Evolutionary conservation across 2,113 vertebrate genomes (phyloP).

Genomic region (Salminus brasiliensis): DNA sequence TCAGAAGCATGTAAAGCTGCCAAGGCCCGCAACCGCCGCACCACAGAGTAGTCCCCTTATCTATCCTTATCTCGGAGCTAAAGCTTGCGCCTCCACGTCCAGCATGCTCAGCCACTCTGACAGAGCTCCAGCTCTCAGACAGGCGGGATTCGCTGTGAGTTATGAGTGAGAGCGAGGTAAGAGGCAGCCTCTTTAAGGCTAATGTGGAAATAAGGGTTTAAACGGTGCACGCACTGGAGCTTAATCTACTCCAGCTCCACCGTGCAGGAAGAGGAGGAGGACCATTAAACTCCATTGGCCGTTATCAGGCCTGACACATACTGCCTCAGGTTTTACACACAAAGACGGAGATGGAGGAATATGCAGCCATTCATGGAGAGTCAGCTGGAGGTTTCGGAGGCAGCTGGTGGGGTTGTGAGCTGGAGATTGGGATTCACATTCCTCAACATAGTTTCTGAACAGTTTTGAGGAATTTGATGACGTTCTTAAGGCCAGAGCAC

Average conservation of each 20-base stretch:
- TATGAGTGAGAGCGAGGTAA: constrained; percentile 6
- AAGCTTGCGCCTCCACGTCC: not conserved
- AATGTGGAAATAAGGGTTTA: constrained; percentile 39
- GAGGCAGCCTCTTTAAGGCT: constrained; percentile 18
- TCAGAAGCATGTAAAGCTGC: not conserved
- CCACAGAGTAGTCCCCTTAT: not conserved
- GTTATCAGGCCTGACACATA: constrained; percentile 15
- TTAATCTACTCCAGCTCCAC: constrained; percentile 19
- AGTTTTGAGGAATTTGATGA: too few relatives aligned
- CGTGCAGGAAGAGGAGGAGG: constrained; percentile 22
- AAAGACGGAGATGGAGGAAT: not conserved
- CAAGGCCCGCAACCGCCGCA: not conserved
- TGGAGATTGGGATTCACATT: too few relatives aligned
- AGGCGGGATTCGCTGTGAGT: constrained; percentile 8
- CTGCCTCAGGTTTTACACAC: not conserved
- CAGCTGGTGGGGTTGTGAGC: not conserved
- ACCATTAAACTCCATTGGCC: constrained; percentile 41
- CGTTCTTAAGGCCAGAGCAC: too few relatives aligned
- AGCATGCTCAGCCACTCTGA: not conserved
- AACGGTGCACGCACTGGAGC: constrained; percentile 27
- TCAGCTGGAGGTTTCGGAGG: not conserved
- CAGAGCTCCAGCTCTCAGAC: not conserved
- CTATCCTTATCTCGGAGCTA: not conserved
- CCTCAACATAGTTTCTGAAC: too few relatives aligned
- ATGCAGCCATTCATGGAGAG: not conserved